Evolutionary conservation across 2,113 vertebrate species (phyloP), one percentile per base, ranked within the genome.

Genomic region (Pteropus alecto): DNA sequence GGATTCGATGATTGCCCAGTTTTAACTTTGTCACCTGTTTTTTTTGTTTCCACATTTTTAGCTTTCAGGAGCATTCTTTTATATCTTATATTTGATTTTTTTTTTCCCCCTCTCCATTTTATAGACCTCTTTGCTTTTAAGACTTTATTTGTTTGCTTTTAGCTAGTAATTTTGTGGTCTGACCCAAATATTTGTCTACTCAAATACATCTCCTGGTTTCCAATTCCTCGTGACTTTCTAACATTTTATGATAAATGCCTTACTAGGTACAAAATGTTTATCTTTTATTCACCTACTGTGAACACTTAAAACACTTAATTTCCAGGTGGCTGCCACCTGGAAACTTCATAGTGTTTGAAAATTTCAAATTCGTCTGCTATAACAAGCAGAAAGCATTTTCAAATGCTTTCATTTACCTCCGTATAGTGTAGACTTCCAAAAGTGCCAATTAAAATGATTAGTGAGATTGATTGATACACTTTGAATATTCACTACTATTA

Each of bases 261-360:
- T 90, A 67, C 85, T 97, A 96, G 96, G 96, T 94, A 88, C 85
- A 58, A 67, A 97, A 97, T 97, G 96, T 97, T 96, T 97, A 84
- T 97, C 95, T 97, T 97, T 96, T 96, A 83, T 94, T 97, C 88
- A 97, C 91, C 97, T 97, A 97, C 95, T 95, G 94, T 94, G 95
- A 97, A 60, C 38, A 48, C 90, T 96, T 98, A 96, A 74, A 96
- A 90, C 24, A 61, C 92, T 96, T 93, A 91, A 87, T 96, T 97
- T 97, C 95, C 97, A 98, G 95, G 95, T 98, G 96, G 88, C 61
- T 94, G 77, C 94, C 96, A 97, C 95, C 97, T 97, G 95, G 96
- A 97, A 96, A 88, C 68, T 87, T 30, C 63, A 63, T 65, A 81
- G 46, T 94, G 38, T 96, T 96, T 97, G 91, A 97, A 96, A 96